Evolutionary conservation across 2,113 vertebrate species (phyloP), one percentile per base, ranked within the genome.

Genomic region (Deroptyus accipitrinus): DNA sequence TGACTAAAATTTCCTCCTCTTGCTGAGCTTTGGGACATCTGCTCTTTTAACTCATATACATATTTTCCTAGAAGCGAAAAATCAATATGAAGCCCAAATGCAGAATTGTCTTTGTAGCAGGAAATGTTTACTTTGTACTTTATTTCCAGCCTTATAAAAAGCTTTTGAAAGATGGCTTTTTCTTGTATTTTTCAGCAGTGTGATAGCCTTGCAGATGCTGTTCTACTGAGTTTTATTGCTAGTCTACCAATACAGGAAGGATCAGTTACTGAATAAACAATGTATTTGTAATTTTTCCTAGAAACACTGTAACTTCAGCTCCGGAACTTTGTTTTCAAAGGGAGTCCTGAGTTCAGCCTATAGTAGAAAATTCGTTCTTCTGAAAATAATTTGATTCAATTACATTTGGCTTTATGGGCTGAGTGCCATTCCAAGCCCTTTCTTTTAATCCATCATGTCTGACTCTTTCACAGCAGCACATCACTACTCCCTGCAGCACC

Each of bases 301-400:
- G 17, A 62, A 79, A 52, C 11, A n/a, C 7, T 11, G 69, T 18
- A n/a, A 11, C 31, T 78, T 75, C 25, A 8, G 0, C 17, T 89
- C 27, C 87, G 61, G 27, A 80, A 10, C 31, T 24, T 4, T 44
- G 11, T 55, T 84, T 81, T 79, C 72, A 48, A 27, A 35, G 20
- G 24, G 9, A 78, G 7, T 30, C 17, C 44, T 76, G 48, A 57
- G 5, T 31, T 74, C 27, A 83, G 11, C 14, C 24, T 67, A 6
- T 37, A 27, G 24, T 22, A 92, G 52, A 83, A 83, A 37, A 78
- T 75, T 77, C 17, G 55, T 92, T 70, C 15, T 82, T 44, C 59
- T 87, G 66, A 73, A 89, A 92, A 28, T 82, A 80, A 59, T 63
- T 92, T 89, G 18, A 78, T 93, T 94, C 62, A 94, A 92, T 70